Base-by-base conservation (phyloP, 2,113 vertebrate genomes). In the Mixornis gularis region DNA sequence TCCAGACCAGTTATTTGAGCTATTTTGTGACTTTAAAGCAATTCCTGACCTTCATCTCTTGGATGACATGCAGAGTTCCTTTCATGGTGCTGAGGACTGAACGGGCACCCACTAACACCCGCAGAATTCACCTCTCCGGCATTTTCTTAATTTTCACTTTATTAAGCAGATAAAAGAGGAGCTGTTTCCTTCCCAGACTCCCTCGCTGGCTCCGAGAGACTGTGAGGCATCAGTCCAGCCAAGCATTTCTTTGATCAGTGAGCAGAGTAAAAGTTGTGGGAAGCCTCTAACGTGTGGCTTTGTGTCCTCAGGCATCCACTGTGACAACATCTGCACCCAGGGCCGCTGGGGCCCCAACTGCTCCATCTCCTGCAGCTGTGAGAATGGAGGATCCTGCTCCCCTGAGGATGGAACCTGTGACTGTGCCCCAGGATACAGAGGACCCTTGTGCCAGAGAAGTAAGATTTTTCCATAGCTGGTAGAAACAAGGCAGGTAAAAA, bases 301-400 rank as follows among this genome's bases (percentile, higher is more conserved):
- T 92, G 1, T 3, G 2, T 86, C 96, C 87, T 30, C 76, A 99
- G 99, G 99, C 90, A 98, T 99, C 97, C 99, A 97, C 95, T 99
- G 99, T 77, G 99, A 99, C 95, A 99, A 98, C 48, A 96, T 97
- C 4, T 99, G 99, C 85, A 96, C 94, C 13, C 98, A 98, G 43
- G 98, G 99, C 64, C 98, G 97, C 96, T 99, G 99, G 99, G 99
- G 99, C 46, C 98, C 98, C 76, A 99, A 99, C 98, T 99, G 99
- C 97, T 99, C 99, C 11, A 97, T 99, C 96, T 98, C 98, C 95
- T 99, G 99, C 89, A 99, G 97, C 97, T 99, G 99, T 41, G 99
- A 99, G 96, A 99, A 99, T 0, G 99, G 99, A 5, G 99, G 99
- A 3, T 99, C 99, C 90, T 99, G 99, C 95, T 99, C 98, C 43